Percentiles rank a stretch among this genome's conserved stretches.
phyloP scores from a whole-genome alignment of 2,888 invertebrate species.

The Agonopterix arenella region DNA sequence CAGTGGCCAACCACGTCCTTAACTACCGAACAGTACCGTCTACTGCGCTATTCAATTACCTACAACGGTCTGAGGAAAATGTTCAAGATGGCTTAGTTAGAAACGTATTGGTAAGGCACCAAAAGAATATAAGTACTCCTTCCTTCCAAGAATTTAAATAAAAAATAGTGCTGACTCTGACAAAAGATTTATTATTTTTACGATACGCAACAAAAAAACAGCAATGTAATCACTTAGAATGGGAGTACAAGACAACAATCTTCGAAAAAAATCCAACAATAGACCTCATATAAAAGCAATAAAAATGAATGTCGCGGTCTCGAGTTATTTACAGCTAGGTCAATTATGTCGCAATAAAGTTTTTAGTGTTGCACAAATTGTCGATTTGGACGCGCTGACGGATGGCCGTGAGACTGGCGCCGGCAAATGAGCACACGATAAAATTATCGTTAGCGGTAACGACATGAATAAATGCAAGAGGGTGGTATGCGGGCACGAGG shows the following conservation, averaged over 20 bases:
- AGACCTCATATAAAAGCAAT: constrained; percentile 7
- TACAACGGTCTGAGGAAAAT: constrained; percentile 42
- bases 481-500: constrained; percentile 52
- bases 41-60: constrained; percentile 65
- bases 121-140: too few species aligned
- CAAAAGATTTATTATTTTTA: too few species aligned
- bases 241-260: constrained; percentile 1
- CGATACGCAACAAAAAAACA: too few species aligned
- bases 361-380: constrained; percentile 74
- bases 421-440: constrained; percentile 78
- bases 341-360: constrained; percentile 73
- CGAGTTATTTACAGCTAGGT: constrained; percentile 59
- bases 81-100: constrained; percentile 38
- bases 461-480: constrained; percentile 78
- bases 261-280: constrained; percentile 6
- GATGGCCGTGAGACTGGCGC: constrained; percentile 71
- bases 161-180: too few species aligned
- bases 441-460: constrained; percentile 78
- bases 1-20: constrained; percentile 55
- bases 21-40: constrained; percentile 50
- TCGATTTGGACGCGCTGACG: constrained; percentile 71
- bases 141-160: too few species aligned
- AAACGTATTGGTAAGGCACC: too few species aligned
- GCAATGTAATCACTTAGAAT: too few species aligned
- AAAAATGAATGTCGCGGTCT: constrained; percentile 41